Base-by-base conservation (phyloP, 2,113 vertebrate species). In the Gallinago media region DNA sequence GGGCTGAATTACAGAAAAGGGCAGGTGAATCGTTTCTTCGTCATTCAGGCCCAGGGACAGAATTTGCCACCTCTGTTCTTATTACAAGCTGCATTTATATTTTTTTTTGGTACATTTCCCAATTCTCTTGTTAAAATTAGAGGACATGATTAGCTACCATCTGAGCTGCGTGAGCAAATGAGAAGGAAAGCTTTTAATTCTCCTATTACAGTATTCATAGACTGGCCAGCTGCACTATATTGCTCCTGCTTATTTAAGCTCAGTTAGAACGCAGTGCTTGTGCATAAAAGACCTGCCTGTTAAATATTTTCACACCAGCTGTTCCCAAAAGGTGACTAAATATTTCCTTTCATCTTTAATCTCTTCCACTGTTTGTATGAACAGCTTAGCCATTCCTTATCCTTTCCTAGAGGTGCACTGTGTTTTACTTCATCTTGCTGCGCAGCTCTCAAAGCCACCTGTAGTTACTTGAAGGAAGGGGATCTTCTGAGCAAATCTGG, bases 281-380 rank as follows among this genome's bases (percentile, higher is more conserved):
- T 56, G 26, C 62, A 87, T 74, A 49, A 88, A 96, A 89, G 87
- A 82, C 61, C 65, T 91, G 75, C 52, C 88, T 79, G 46, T 94
- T 95, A 95, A 95, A 94, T 96, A 95, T 96, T 94, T 96, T 94
- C 88, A 94, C 85, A 91, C 80, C 89, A 87, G 89, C 94, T 95
- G 95, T 83, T 96, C 92, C 83, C 88, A 55, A 97, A 96, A 97
- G 94, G 91, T 97, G 96, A 89, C 90, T 92, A 94, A 97, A 96
- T 95, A 97, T 96, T 97, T 96, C 74, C 85, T 95, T 97, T 95
- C 59, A 95, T 94, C 88, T 96, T 91, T 96, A 95, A 96, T 97
- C 85, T 94, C 88, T 77, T 93, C 38, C 47, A 54, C 19, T 68
- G 89, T 89, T 96, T 94, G 91, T 59, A 88, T 58, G 70, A 89